Conservation (phyloP, 2,888 invertebrate genomes). For the Electrophaes corylata region DNA sequence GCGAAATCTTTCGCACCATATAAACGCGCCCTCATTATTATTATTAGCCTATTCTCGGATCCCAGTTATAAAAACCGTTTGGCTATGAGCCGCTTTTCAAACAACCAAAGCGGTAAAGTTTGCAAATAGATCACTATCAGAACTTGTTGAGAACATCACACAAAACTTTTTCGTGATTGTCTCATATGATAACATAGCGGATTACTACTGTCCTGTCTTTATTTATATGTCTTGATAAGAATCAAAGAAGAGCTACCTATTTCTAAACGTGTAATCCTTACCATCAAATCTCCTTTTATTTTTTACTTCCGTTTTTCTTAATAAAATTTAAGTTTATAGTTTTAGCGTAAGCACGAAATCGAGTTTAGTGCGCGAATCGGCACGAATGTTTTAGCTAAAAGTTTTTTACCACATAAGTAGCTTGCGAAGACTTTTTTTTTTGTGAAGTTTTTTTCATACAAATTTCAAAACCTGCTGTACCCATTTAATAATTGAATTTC, state of each 20-base stretch:
- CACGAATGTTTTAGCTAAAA: too few species aligned
- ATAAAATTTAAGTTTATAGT: too few species aligned
- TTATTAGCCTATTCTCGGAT: too few species aligned
- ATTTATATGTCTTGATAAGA: conserved; percentile 41
- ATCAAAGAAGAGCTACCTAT: conserved; percentile 22
- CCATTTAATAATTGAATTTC: too few species aligned
- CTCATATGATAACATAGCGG: conserved; percentile 59
- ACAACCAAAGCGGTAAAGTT: conserved; percentile 63
- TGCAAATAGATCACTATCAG: conserved; percentile 69
- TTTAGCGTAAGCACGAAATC: too few species aligned
- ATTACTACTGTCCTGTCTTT: conserved; percentile 57
- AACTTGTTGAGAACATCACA: conserved; percentile 56
- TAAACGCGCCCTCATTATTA: too few species aligned
- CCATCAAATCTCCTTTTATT: conserved; percentile 19
- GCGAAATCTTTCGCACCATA: too few species aligned
- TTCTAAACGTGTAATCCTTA: conserved; percentile 9
- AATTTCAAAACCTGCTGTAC: too few species aligned
- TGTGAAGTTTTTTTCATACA: too few species aligned
- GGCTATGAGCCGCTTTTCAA: conserved; percentile 38
- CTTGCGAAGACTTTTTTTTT: too few species aligned
- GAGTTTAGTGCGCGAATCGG: too few species aligned
- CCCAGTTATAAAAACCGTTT: conserved; percentile 38
- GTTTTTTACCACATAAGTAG: too few species aligned
- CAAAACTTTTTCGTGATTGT: conserved; percentile 64
- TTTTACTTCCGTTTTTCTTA: conserved; percentile 33